These are phyloP conservation scores for Chaetodon trifascialis DNA, from an alignment of 2,113 vertebrate genomes.

Conservation along the genomic window DNA sequence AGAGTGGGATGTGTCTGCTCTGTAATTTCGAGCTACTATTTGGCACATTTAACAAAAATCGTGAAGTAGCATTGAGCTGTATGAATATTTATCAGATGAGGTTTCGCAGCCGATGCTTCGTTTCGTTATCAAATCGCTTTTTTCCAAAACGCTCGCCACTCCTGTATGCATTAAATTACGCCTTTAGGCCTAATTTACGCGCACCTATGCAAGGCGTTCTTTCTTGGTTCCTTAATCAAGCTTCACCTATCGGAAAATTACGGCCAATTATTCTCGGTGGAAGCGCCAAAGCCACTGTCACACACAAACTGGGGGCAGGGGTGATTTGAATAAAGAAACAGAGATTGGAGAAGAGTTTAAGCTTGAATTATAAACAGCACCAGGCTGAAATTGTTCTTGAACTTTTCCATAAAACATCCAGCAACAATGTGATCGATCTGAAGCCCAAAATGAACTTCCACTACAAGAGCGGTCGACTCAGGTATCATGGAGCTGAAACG, in stretches of 20 bases:
- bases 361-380: slow-evolving; percentile 28
- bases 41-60: slow-evolving; percentile 78
- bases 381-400: background rate
- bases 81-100: slow-evolving; percentile 85
- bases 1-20: slow-evolving; percentile 79
- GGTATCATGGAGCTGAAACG: background rate
- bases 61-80: slow-evolving; percentile 61
- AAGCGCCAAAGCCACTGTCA: background rate
- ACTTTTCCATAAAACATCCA: background rate
- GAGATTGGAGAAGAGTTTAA: slow-evolving; percentile 7
- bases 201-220: slow-evolving; percentile 29
- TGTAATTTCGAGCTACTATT: slow-evolving; percentile 51
- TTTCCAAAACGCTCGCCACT: slow-evolving; percentile 61
- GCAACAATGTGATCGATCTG: background rate
- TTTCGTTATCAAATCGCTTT: slow-evolving; percentile 71
- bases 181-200: slow-evolving; percentile 58
- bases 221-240: background rate
- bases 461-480: fast-evolving
- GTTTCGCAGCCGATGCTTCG: slow-evolving; percentile 50
- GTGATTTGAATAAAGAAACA: slow-evolving; percentile 52
- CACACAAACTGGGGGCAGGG: background rate
- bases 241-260: slow-evolving; percentile 37
- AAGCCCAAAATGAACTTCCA: background rate
- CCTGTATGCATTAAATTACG: slow-evolving; percentile 55
- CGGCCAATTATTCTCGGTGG: background rate